Percentiles rank a stretch among this genome's conserved stretches.
Conservation (phyloP, 2,888 invertebrate genomes). For the Melipona beecheii region DNA sequence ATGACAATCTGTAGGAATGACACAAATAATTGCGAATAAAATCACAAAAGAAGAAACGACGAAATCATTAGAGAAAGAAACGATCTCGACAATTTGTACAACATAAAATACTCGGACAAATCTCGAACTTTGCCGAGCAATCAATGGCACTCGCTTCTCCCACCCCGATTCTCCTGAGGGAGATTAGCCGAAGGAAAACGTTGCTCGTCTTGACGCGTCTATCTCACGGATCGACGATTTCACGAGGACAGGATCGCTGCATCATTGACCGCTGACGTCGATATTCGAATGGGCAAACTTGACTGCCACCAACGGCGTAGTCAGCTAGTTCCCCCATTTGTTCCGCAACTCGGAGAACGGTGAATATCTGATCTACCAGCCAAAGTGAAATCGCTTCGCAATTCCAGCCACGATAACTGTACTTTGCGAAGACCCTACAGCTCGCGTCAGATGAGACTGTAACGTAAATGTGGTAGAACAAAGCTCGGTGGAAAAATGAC, state of each 20-base stretch:
- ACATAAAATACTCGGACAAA: slow-evolving; percentile 31
- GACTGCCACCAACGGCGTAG: slow-evolving; percentile 54
- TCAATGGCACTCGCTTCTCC: slow-evolving; percentile 23
- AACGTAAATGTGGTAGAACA: slow-evolving; percentile 21
- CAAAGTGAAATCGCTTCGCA: slow-evolving; percentile 52
- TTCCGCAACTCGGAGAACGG: slow-evolving; percentile 71
- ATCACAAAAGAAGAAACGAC: too few species aligned
- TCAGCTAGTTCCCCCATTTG: slow-evolving; percentile 55
- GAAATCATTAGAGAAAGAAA: not conserved
- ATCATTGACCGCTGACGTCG: slow-evolving; percentile 64
- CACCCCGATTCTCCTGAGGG: slow-evolving; percentile 28
- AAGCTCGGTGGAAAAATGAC: slow-evolving; percentile 25
- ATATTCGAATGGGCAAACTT: slow-evolving; percentile 69
- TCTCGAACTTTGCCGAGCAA: slow-evolving; percentile 24
- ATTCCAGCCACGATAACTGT: slow-evolving; percentile 61
- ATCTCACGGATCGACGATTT: slow-evolving; percentile 61
- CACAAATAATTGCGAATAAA: too few species aligned
- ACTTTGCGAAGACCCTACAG: slow-evolving; percentile 55
- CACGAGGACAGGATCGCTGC: slow-evolving; percentile 63
- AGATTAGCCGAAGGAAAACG: slow-evolving; percentile 57
- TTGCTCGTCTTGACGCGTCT: slow-evolving; percentile 43
- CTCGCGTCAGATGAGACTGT: slow-evolving; percentile 59
- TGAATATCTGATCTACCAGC: slow-evolving; percentile 73
- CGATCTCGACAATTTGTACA: slow-evolving; percentile 1
- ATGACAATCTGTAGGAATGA: too few species aligned